Evolutionary conservation across 2,888 invertebrate species (phyloP).

Genomic region (Acleris cristana): DNA sequence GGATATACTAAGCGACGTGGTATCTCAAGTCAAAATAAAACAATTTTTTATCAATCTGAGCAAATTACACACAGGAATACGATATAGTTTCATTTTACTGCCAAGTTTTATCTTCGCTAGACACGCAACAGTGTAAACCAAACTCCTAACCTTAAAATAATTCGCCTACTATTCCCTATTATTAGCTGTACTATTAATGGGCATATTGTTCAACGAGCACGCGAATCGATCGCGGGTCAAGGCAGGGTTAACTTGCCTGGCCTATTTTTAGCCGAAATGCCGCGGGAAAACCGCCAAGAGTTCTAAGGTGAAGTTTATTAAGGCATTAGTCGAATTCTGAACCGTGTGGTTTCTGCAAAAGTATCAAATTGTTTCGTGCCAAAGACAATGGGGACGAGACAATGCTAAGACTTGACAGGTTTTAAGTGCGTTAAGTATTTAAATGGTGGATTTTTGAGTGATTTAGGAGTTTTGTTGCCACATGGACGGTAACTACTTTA

Average conservation of each 20-base stretch:
- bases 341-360: not conserved
- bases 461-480: too few relatives aligned
- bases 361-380: not conserved
- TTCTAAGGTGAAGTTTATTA: conserved; percentile 28
- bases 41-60: too few relatives aligned
- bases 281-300: conserved; percentile 1
- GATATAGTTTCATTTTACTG: too few relatives aligned
- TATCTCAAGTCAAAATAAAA: too few relatives aligned
- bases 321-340: not conserved
- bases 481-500: too few relatives aligned
- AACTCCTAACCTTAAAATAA: not conserved
- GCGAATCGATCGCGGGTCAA: conserved; percentile 30
- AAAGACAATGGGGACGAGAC: too few relatives aligned
- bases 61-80: too few relatives aligned
- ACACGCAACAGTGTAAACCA: not conserved
- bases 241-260: conserved; percentile 26
- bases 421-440: too few relatives aligned
- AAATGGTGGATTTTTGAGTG: too few relatives aligned
- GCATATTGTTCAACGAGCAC: conserved; percentile 14
- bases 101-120: too few relatives aligned
- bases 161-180: conserved; percentile 2
- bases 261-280: conserved; percentile 32
- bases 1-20: too few relatives aligned
- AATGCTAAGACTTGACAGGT: too few relatives aligned
- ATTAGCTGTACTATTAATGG: conserved; percentile 6